Percentiles rank a stretch among this genome's conserved stretches.
Conservation (phyloP, 2,888 invertebrate genomes). For the Drosophila cognata region DNA sequence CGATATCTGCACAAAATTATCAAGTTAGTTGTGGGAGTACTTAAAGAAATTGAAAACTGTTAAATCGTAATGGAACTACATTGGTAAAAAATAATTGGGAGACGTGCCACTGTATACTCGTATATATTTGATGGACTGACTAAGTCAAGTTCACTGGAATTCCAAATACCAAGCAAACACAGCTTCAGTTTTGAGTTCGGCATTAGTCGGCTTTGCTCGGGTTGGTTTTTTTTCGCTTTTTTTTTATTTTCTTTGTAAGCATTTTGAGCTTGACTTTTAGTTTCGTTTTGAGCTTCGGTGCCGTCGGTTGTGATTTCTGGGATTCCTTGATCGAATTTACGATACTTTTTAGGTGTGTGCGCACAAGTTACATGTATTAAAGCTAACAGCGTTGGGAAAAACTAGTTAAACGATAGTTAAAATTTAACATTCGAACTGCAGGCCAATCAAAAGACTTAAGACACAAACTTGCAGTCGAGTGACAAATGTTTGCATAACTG, state of each 20-base stretch:
- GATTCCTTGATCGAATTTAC: constrained; percentile 11
- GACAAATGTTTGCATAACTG: constrained; percentile 47
- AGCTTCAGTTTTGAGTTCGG: constrained; percentile 13
- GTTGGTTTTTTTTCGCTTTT: not conserved
- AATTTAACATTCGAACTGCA: constrained; percentile 2
- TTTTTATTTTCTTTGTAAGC: constrained; percentile 14
- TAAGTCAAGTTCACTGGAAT: constrained; percentile 75
- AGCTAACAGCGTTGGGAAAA: constrained; percentile 20
- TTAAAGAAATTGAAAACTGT: constrained; percentile 17
- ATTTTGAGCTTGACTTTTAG: constrained; percentile 67
- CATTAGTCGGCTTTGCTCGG: constrained; percentile 17
- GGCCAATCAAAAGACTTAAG: constrained; percentile 64
- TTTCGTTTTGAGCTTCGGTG: constrained; percentile 70
- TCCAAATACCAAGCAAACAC: constrained; percentile 36
- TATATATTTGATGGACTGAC: constrained; percentile 50
- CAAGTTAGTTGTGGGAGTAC: constrained; percentile 11
- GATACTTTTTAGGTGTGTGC: constrained; percentile 37
- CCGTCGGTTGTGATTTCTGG: constrained; percentile 56
- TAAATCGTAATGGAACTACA: not conserved
- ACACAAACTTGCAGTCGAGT: constrained; percentile 61
- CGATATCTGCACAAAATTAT: not conserved
- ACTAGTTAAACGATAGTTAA: constrained; percentile 35
- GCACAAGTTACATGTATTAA: constrained; percentile 14
- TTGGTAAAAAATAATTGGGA: constrained; percentile 5
- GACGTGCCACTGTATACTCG: not conserved